These are phyloP conservation scores for Accipiter virgatus DNA, from an alignment of 2,113 vertebrate species.

Conservation along the genomic window DNA sequence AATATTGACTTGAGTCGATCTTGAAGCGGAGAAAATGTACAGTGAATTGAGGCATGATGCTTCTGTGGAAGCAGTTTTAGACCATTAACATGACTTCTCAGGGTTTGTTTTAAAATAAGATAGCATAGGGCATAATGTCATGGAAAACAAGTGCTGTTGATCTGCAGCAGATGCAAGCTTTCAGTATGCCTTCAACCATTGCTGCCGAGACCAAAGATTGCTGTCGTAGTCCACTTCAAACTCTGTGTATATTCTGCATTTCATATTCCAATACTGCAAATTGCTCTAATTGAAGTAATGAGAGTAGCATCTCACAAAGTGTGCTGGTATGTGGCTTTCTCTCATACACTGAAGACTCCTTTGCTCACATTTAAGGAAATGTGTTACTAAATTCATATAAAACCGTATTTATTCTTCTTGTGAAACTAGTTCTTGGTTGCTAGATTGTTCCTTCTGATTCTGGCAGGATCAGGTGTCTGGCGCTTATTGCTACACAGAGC, in stretches of 20 bases:
- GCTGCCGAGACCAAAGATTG: neutral
- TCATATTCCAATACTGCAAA: neutral
- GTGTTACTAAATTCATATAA: neutral
- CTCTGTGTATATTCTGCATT: neutral
- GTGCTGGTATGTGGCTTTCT: neutral
- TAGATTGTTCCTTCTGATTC: conserved; percentile 15
- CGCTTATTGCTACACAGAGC: neutral
- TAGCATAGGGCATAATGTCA: neutral
- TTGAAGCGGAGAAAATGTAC: neutral
- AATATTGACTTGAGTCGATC: neutral
- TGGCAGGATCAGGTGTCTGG: conserved; percentile 15
- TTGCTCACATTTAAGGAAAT: neutral
- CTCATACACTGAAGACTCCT: accelerated
- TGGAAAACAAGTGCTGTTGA: neutral
- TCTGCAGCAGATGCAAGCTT: neutral
- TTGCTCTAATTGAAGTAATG: neutral
- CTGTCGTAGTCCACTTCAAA: neutral
- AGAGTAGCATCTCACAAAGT: neutral
- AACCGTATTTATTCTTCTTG: neutral
- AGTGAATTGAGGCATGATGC: neutral
- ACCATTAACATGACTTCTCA: neutral
- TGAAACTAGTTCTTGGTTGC: neutral
- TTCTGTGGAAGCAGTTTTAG: neutral
- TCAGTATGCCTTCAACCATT: neutral
- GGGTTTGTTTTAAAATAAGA: neutral